phyloP scores from a whole-genome alignment of 2,797 vertebrate genomes.

The Zenarchopterus dispar region DNA sequence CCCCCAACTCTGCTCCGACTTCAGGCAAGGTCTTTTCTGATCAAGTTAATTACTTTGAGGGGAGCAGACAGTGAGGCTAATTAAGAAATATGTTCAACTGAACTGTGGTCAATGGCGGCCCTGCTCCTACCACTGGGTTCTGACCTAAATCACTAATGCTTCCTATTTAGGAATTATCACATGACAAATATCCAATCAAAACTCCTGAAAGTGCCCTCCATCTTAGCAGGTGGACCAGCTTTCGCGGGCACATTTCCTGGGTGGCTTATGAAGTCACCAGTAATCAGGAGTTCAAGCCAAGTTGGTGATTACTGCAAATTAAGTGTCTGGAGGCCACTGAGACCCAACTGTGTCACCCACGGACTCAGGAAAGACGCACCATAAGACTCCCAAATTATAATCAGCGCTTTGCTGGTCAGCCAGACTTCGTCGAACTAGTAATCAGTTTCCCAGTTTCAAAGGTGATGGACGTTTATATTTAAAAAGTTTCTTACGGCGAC shows the following conservation, averaged over 20 bases:
- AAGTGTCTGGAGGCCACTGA: conserved; percentile 52
- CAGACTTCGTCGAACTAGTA: conserved; percentile 37
- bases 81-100: conserved; percentile 79
- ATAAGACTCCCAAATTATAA: conserved; percentile 62
- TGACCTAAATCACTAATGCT: conserved; percentile 78
- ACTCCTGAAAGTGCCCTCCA: conserved; percentile 48
- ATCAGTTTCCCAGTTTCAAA: conserved; percentile 40
- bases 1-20: conserved; percentile 55
- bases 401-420: conserved; percentile 62
- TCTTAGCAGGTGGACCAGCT: conserved; percentile 50
- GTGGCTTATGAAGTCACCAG: conserved; percentile 55
- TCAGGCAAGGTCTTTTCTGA: conserved; percentile 79
- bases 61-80: conserved; percentile 80
- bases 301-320: conserved; percentile 75
- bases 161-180: conserved; percentile 74
- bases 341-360: conserved; percentile 38
- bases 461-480: conserved; percentile 26
- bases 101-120: conserved; percentile 77
- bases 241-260: conserved; percentile 45
- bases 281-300: conserved; percentile 67
- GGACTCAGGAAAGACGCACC: conserved; percentile 28
- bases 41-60: conserved; percentile 79
- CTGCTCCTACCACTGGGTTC: conserved; percentile 66
- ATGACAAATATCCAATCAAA: conserved; percentile 78
- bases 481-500: conserved; percentile 37